Percentiles rank a stretch among this genome's conserved stretches.
phyloP scores from a whole-genome alignment of 2,797 vertebrate genomes.

The Potorous gilbertii region DNA sequence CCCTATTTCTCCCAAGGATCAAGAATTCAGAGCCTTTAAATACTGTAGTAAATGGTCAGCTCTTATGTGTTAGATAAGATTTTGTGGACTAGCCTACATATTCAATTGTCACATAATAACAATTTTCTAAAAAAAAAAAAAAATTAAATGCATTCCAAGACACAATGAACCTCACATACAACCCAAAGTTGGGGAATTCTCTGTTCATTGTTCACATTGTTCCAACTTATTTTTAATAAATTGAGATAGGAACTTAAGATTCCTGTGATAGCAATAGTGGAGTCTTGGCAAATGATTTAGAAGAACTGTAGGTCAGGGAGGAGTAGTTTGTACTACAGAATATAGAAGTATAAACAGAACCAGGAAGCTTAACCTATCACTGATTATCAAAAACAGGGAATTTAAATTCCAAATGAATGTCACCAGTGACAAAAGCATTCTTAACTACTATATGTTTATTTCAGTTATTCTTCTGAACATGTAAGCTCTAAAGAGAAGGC shows the following conservation, averaged over 20 bases:
- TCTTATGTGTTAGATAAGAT: not conserved
- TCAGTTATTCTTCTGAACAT: not conserved
- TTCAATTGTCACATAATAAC: not conserved
- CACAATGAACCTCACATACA: not conserved
- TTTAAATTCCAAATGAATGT: not conserved
- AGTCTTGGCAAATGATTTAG: not conserved
- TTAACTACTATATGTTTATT: not conserved
- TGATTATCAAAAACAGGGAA: not conserved
- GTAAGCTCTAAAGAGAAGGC: not conserved
- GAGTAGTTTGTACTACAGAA: not conserved
- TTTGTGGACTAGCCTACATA: not conserved
- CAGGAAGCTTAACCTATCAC: not conserved
- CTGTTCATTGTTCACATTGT: not conserved
- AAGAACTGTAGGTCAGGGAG: not conserved
- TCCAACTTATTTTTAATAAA: not conserved
- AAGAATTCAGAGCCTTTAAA: not conserved
- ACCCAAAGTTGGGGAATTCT: not conserved
- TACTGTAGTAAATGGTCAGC: not conserved
- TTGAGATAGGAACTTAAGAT: not conserved
- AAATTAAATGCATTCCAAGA: not conserved
- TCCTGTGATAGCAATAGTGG: not conserved
- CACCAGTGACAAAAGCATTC: not conserved
- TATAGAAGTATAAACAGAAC: not conserved
- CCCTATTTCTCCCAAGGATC: constrained; percentile 3
- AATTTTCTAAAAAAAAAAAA: not conserved